Evolutionary conservation across 2,888 invertebrate genomes (phyloP), one percentile per base, ranked within the genome.

Genomic region (Epirrhoe alternata): DNA sequence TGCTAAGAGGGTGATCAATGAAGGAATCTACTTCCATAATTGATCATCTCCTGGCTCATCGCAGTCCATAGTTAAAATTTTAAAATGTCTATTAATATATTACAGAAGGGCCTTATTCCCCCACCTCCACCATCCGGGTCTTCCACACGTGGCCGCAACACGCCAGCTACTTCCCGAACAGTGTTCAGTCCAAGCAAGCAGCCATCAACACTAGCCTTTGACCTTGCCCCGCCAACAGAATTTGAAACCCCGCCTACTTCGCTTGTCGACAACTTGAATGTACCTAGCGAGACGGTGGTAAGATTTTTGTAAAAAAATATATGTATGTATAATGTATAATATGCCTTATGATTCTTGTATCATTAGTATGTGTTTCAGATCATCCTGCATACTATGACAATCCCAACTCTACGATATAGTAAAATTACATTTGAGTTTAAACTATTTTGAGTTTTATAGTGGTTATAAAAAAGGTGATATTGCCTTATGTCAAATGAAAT

Each of bases 71-170:
- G n/a, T n/a, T n/a, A n/a, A n/a, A n/a, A n/a, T n/a, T n/a, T n/a
- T n/a, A n/a, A n/a, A n/a, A n/a, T n/a, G n/a, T n/a, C n/a, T n/a
- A n/a, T 33, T 33, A 33, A 33, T 7, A 0, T 33, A 33, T 0
- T 79, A 6, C 85, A 90, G 89, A 92, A 92, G 78, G 92, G 92
- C 0, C 87, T 94, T 0, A 59, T 59, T 0, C 84, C 93, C 0
- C 94, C 93, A 1, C 93, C 93, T 0, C 90, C 90, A 0, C 93
- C 93, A 0, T 80, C 88, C 4, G 88, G 87, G 0, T 69, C 86
- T 0, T 73, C 86, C 0, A 75, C 80, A 47, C 87, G 89, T 17
- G 90, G 87, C 0, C 87, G 90, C 24, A 85, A 78, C 71, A 83
- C 88, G 1, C 86, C 89, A 0, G 84, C 86, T 0, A 68, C 82